Conservation (phyloP, 1,140 invertebrate species). For the Pseudomyrmex concolor region DNA sequence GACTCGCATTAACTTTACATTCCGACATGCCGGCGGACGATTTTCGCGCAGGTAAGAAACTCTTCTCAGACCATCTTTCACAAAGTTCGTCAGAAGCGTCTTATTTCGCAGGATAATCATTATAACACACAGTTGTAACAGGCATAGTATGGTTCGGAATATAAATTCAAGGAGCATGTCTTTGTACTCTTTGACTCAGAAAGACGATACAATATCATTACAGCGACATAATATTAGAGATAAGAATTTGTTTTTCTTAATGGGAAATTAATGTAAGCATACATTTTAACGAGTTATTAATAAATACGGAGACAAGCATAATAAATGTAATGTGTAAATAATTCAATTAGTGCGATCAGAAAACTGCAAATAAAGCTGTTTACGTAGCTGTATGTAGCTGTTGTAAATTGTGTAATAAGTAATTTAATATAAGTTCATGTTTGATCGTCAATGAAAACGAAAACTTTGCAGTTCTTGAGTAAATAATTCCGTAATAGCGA, state of each 20-base stretch:
- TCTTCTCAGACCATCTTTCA: not conserved
- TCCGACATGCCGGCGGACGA: conserved; percentile 47
- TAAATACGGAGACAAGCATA: not conserved
- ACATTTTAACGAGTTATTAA: not conserved
- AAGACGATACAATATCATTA: no score
- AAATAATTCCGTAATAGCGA: not conserved
- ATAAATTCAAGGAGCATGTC: no score
- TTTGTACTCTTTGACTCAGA: no score
- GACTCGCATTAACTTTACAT: not conserved
- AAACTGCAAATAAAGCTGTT: not conserved
- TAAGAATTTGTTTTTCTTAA: no score
- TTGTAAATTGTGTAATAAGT: not conserved
- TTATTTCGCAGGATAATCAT: not conserved
- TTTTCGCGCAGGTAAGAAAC: conserved; percentile 57
- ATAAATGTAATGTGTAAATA: not conserved
- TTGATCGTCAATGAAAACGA: not conserved
- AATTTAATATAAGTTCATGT: no score
- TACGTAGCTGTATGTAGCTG: not conserved
- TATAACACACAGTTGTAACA: no score
- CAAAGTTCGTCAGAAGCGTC: not conserved
- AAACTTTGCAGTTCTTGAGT: not conserved
- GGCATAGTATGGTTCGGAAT: no score
- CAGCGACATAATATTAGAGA: no score
- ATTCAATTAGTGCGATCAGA: not conserved
- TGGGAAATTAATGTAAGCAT: no score